Conservation (phyloP, 2,113 vertebrate species). For the Phalacrocorax carbo region DNA sequence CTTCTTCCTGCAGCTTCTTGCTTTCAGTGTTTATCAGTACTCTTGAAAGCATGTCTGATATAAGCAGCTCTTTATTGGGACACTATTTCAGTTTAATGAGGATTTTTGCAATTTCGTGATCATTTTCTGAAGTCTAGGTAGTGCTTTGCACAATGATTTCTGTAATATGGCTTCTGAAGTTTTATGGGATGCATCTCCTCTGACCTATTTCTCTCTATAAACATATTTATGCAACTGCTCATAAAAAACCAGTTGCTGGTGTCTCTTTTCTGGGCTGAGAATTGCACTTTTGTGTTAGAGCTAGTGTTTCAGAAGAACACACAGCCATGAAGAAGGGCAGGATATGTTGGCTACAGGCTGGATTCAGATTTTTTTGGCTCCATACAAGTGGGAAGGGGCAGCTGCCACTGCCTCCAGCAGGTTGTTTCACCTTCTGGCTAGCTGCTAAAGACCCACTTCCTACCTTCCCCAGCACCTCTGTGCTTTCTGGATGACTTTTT, state of each 20-base stretch:
- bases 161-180: neutral
- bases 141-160: neutral
- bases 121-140: constrained; percentile 21
- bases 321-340: neutral
- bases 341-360: neutral
- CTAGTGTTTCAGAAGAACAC: neutral
- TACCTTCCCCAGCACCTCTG: neutral
- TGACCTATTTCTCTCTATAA: constrained; percentile 18
- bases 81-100: constrained; percentile 53
- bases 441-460: neutral
- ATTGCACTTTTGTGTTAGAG: neutral
- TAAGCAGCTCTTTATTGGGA: constrained; percentile 13
- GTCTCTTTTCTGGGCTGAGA: neutral
- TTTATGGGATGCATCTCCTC: neutral
- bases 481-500: neutral
- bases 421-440: neutral
- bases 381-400: neutral
- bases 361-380: neutral
- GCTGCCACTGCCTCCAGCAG: neutral
- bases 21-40: constrained; percentile 49
- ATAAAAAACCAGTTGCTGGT: neutral
- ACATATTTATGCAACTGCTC: neutral
- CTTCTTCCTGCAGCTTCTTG: constrained; percentile 28
- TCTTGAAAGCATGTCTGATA: constrained; percentile 21
- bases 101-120: constrained; percentile 29